Conservation (phyloP, 2,113 vertebrate genomes). For the Corythornis madagascariensis region DNA sequence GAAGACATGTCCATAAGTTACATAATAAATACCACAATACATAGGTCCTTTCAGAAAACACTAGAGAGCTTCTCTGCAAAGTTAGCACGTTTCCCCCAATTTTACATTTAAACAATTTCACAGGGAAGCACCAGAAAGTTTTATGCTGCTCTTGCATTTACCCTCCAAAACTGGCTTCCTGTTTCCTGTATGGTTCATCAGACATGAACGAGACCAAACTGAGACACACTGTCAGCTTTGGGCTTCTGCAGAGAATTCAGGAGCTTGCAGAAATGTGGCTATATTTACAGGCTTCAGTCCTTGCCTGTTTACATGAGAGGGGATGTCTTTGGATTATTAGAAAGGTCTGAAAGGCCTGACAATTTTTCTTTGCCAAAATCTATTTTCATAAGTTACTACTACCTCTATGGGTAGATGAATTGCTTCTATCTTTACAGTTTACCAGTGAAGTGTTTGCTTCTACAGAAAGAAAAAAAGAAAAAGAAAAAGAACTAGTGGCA, state of each 20-base stretch:
- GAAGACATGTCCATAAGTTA: neutral
- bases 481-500: neutral
- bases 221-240: neutral
- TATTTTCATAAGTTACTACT: neutral
- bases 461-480: constrained; percentile 7
- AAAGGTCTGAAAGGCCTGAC: neutral
- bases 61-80: neutral
- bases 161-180: neutral
- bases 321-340: neutral
- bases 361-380: neutral
- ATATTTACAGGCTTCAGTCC: neutral
- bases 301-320: neutral
- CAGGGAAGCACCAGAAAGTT: neutral
- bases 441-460: neutral
- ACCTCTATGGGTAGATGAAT: neutral
- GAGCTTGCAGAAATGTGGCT: neutral
- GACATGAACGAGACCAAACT: neutral
- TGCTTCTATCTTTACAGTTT: neutral
- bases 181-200: neutral
- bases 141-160: neutral
- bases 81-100: neutral
- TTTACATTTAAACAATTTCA: neutral
- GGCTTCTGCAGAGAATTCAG: neutral
- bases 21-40: neutral
- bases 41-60: neutral